Percentiles rank a stretch among this genome's conserved stretches.
Evolutionary conservation across 2,888 invertebrate genomes (phyloP).

Genomic region (Prosapia bicincta): DNA sequence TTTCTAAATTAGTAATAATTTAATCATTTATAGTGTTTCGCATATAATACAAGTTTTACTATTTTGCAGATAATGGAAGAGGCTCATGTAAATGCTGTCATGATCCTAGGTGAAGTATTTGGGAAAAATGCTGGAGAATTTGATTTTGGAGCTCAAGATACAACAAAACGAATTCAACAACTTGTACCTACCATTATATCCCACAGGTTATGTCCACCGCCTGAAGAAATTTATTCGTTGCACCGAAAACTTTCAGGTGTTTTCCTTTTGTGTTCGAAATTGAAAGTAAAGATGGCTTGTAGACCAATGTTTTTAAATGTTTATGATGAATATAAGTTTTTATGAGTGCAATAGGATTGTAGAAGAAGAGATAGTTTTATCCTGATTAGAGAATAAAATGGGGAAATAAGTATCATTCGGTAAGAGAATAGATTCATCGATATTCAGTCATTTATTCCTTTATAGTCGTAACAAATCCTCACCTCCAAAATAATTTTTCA

Average conservation of each 20-base stretch:
- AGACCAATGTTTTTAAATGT: constrained; percentile 78
- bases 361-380: too few species aligned
- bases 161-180: constrained; percentile 73
- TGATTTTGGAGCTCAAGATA: constrained; percentile 86
- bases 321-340: constrained; percentile 58
- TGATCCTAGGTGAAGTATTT: constrained; percentile 96
- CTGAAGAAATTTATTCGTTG: constrained; percentile 96
- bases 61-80: constrained; percentile 72
- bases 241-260: constrained; percentile 90
- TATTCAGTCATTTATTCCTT: too few species aligned
- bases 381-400: too few species aligned
- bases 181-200: constrained; percentile 91
- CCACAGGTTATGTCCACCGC: constrained; percentile 93
- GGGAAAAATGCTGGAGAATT: constrained; percentile 64
- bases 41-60: too few species aligned
- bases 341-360: too few species aligned
- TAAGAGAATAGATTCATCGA: too few species aligned
- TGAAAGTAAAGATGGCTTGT: constrained; percentile 78
- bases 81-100: constrained; percentile 94
- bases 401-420: too few species aligned
- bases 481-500: too few species aligned
- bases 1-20: too few species aligned
- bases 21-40: too few species aligned
- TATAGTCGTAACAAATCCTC: too few species aligned
- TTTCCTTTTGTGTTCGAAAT: constrained; percentile 86